Conservation (phyloP, 2,113 vertebrate species). For the Propithecus coquereli region DNA sequence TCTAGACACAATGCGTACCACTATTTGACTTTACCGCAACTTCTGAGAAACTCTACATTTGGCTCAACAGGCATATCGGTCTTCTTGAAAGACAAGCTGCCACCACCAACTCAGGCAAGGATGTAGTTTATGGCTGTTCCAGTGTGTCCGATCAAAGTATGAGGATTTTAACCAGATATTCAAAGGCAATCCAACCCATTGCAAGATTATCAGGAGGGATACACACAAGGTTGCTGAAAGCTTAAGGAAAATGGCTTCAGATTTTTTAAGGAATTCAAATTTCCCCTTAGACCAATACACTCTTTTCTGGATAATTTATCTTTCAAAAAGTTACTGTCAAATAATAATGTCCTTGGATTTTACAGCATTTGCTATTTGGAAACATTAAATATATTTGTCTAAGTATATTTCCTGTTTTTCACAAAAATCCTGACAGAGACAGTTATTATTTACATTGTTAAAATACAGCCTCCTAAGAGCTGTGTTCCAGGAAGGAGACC, state of each 20-base stretch:
- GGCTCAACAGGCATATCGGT: neutral
- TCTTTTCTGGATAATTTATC: neutral
- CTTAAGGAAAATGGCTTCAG: neutral
- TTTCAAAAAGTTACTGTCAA: conserved; percentile 14
- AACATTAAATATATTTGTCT: neutral
- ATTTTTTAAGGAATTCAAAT: neutral
- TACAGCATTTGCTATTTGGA: neutral
- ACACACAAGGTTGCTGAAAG: neutral
- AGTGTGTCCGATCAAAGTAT: neutral
- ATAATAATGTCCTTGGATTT: neutral
- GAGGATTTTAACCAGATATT: neutral
- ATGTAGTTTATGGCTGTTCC: neutral
- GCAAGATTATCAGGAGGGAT: neutral
- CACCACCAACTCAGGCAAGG: neutral
- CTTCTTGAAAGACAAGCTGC: neutral
- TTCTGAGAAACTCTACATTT: neutral
- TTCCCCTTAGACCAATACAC: neutral
- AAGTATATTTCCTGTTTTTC: neutral
- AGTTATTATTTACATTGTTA: neutral
- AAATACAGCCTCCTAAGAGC: neutral
- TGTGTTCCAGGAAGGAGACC: neutral
- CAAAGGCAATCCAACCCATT: neutral
- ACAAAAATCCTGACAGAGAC: neutral
- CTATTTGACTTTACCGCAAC: neutral
- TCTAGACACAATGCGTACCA: neutral